phyloP scores from a whole-genome alignment of 2,888 invertebrate species.

The Nebria salina region DNA sequence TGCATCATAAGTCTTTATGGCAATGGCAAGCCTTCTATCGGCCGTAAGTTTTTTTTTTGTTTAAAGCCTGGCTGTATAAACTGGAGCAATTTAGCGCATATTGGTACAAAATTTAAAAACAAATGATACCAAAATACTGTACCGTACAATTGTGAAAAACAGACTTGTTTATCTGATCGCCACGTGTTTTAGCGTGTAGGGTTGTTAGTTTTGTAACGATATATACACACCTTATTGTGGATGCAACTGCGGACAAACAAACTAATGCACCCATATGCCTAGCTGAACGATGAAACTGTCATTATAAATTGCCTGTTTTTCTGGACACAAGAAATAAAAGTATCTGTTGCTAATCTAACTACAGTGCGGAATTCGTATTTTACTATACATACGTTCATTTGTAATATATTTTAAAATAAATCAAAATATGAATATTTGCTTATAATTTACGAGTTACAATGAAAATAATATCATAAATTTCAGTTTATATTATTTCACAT shows the following conservation, averaged over 20 bases:
- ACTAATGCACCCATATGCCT: neutral
- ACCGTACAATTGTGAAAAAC: neutral
- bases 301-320: constrained; percentile 5
- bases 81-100: neutral
- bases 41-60: too few relatives aligned
- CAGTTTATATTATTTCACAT: too few relatives aligned
- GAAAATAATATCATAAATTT: too few relatives aligned
- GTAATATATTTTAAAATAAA: too few relatives aligned
- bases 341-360: neutral
- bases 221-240: neutral
- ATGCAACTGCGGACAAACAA: neutral
- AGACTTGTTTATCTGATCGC: neutral
- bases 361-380: too few relatives aligned
- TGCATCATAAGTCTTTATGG: too few relatives aligned
- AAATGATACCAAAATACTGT: neutral
- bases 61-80: too few relatives aligned
- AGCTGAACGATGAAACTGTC: neutral
- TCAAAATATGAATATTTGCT: too few relatives aligned
- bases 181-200: neutral
- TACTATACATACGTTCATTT: too few relatives aligned
- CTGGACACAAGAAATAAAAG: neutral
- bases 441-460: too few relatives aligned
- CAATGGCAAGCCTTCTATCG: too few relatives aligned
- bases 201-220: neutral
- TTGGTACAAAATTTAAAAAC: neutral